These are phyloP conservation scores for Heliconius hermathena DNA, from an alignment of 1,140 invertebrate species.

Conservation along the genomic window DNA sequence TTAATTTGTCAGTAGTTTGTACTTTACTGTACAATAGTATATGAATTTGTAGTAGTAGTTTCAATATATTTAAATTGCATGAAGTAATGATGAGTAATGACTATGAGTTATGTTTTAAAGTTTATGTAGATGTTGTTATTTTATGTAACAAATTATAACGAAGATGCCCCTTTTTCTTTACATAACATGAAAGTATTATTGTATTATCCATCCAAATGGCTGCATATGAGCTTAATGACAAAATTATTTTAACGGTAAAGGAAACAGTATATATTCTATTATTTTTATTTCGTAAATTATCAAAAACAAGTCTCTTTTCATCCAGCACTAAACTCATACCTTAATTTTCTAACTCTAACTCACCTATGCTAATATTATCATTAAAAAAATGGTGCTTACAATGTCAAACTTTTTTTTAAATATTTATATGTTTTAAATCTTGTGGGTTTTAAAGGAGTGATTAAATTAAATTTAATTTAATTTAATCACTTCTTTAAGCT, in stretches of 20 bases:
- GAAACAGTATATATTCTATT: not conserved
- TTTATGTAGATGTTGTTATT: not conserved
- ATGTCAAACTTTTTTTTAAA: too few relatives aligned
- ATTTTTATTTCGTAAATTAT: not conserved
- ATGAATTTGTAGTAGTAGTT: not conserved
- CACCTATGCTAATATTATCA: not conserved
- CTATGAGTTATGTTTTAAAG: not conserved
- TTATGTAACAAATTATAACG: not conserved
- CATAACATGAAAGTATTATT: not conserved
- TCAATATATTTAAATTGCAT: not conserved
- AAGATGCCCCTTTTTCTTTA: not conserved
- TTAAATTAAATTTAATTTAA: too few relatives aligned
- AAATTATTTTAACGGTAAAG: not conserved
- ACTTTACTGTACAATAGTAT: not conserved
- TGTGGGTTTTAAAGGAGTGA: too few relatives aligned
- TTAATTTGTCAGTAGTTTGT: not conserved
- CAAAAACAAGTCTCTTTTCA: conserved; percentile 21
- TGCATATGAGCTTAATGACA: not conserved
- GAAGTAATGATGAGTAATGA: not conserved
- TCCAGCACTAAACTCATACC: conserved; percentile 8
- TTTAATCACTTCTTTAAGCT: too few relatives aligned
- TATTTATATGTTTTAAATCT: too few relatives aligned
- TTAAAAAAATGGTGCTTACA: not conserved
- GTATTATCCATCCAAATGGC: not conserved
- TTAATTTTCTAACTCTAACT: not conserved